A percentile compares a stretch with the other conserved stretches of the same genome.
Conservation (phyloP, 2,888 invertebrate genomes). For the Morpho achilles region DNA sequence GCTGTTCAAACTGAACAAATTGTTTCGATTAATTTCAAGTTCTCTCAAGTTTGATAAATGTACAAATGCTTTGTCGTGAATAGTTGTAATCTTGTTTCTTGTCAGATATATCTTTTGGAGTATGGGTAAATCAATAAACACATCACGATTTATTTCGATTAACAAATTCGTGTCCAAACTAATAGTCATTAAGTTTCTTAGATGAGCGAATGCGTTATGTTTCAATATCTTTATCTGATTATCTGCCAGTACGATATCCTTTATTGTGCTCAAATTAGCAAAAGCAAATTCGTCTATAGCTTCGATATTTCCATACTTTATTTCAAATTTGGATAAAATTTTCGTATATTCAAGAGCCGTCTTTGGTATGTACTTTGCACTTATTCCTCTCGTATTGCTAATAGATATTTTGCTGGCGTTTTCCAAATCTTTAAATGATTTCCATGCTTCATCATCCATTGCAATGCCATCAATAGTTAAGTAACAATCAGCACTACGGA, state of each 20-base stretch:
- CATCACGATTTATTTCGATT: constrained; percentile 84
- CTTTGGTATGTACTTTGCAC: constrained; percentile 83
- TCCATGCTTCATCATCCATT: constrained; percentile 82
- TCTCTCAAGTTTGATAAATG: constrained; percentile 84
- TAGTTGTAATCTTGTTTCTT: constrained; percentile 88
- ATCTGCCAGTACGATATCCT: constrained; percentile 82
- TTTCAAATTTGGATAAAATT: constrained; percentile 76
- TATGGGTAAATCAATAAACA: constrained; percentile 85
- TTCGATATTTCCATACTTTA: constrained; percentile 84
- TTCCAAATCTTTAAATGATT: constrained; percentile 81
- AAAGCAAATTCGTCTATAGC: constrained; percentile 84
- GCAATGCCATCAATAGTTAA: constrained; percentile 79
- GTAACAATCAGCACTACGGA: constrained; percentile 85
- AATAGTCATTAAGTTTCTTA: constrained; percentile 80
- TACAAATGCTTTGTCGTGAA: constrained; percentile 91
- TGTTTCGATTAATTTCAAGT: constrained; percentile 87
- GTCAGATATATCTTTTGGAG: constrained; percentile 87
- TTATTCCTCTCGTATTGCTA: constrained; percentile 81
- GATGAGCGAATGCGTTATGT: constrained; percentile 83
- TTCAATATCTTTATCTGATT: constrained; percentile 83
- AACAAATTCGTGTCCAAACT: constrained; percentile 86
- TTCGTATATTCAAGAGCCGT: constrained; percentile 80
- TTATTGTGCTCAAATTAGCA: constrained; percentile 82
- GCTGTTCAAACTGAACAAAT: constrained; percentile 84
- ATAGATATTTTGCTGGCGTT: constrained; percentile 82